phyloP scores from a whole-genome alignment of 2,888 invertebrate genomes.

The Epinotia nisella region DNA sequence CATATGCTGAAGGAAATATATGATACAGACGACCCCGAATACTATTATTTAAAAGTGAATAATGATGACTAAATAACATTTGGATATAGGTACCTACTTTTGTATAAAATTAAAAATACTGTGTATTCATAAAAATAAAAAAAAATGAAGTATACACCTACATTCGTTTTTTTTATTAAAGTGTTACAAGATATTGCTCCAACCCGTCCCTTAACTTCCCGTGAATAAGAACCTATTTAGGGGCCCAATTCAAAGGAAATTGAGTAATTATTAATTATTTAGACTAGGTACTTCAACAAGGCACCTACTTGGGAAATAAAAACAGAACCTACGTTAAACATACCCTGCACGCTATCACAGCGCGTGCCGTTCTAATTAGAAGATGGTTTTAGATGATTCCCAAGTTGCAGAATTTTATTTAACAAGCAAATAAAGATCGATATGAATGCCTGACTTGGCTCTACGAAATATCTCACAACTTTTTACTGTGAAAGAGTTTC shows the following conservation, averaged over 20 bases:
- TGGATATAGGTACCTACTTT: neutral
- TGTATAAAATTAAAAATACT: neutral
- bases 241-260: neutral
- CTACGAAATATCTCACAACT: no score
- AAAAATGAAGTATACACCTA: neutral
- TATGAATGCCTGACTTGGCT: no score
- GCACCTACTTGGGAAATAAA: no score
- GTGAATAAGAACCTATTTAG: neutral
- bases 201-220: neutral
- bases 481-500: no score
- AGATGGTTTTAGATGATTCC: no score
- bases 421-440: no score
- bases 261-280: no score
- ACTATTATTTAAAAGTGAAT: constrained; percentile 74
- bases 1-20: constrained; percentile 82
- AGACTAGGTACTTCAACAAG: no score
- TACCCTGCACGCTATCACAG: no score
- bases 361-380: no score
- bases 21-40: constrained; percentile 78
- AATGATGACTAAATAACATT: constrained; percentile 45
- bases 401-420: no score
- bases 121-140: neutral
- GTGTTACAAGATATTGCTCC: neutral
- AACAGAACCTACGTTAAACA: no score
- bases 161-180: neutral